These are phyloP conservation scores for Platichthys stellatus DNA, from an alignment of 2,113 vertebrate genomes.

Conservation along the genomic window DNA sequence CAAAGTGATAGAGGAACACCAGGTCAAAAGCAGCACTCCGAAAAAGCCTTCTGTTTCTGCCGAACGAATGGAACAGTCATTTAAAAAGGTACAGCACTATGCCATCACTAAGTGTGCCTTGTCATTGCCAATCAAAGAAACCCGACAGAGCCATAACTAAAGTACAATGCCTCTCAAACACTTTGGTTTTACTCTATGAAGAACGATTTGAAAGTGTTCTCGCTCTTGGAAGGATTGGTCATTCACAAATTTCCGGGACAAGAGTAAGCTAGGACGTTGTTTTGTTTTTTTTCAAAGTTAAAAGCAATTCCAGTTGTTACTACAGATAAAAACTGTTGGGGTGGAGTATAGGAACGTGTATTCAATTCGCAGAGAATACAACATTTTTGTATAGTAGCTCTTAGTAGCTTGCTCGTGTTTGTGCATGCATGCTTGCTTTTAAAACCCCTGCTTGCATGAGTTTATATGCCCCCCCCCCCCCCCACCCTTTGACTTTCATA, in stretches of 20 bases:
- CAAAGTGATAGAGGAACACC: conserved; percentile 80
- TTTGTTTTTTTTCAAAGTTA: conserved; percentile 24
- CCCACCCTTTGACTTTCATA: conserved; percentile 71
- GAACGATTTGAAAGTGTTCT: conserved; percentile 26
- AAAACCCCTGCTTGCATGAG: conserved; percentile 40
- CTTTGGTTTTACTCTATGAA: conserved; percentile 25
- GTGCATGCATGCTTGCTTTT: conserved; percentile 21
- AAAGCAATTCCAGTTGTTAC: conserved; percentile 46
- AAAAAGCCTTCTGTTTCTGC: conserved; percentile 82
- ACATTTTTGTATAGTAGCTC: conserved; percentile 8
- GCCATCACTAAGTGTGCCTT: conserved; percentile 70
- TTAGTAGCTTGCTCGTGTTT: conserved; percentile 11
- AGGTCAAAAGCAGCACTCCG: conserved; percentile 83
- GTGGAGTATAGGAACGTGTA: conserved; percentile 68
- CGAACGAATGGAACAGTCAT: conserved; percentile 81
- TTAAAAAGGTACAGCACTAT: conserved; percentile 86
- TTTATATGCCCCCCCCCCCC: conserved; percentile 64
- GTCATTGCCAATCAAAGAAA: conserved; percentile 68
- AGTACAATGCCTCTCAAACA: conserved; percentile 37
- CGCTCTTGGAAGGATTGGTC: conserved; percentile 11
- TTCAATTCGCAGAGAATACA: conserved; percentile 81
- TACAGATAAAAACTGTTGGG: conserved; percentile 74
- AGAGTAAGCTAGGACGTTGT: conserved; percentile 1
- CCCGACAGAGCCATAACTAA: conserved; percentile 41
- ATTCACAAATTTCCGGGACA: conserved; percentile 37